Base-by-base conservation (phyloP, 2,113 vertebrate genomes). In the Pao palembangensis region DNA sequence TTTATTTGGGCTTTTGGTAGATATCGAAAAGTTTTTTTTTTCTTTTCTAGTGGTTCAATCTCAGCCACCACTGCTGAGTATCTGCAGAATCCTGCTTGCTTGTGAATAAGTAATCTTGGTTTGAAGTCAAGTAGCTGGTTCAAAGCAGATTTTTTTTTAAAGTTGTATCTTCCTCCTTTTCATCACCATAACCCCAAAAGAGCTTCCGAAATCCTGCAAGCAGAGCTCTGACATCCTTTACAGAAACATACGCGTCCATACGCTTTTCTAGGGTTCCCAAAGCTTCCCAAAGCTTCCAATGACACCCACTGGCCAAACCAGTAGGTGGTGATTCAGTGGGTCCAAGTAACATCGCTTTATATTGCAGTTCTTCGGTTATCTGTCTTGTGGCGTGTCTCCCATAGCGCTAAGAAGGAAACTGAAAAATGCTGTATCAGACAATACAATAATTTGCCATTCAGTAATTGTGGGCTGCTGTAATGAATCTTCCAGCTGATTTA, bases 181-280 rank as follows among this genome's bases (percentile, higher is more conserved):
- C 25, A 61, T 76, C 55, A 16, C 63, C 1, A 16, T 51, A 75
- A 75, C 64, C 52, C 41, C 20, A 18, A 38, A 38, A 8, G 34
- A 44, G 58, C 65, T 82, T 81, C 66, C 83, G 55, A 81, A 64
- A 64, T 59, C 13, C 46, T 64, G 28, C 34, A 51, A 46, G 20
- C 51, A 61, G 74, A 71, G 58, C 62, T 69, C 50, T 69, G 55
- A 78, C 80, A 56, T 42, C 59, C 2, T 64, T 51, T 21, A 58
- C 52, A 74, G 8, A 13, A 41, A 53, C 10, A 38, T 11, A 23
- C 2, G 21, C 21, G 21, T 23, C 21, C 21, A 23, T 3, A 12
- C 56, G 46, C 67, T 20, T 79, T 71, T 55, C 15, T 15, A 58
- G 76, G 77, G 34, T 12, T 11, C 34, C 34, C 34, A 38, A 3